These are phyloP conservation scores for human DNA, from an alignment of 2,113 vertebrate species.

Conservation along the genomic window GRCh38 chr7:97988501-97989000, in stretches of 20 bases:
- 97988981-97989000: no score
- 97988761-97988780: background rate
- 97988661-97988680: background rate
- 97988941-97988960: no score
- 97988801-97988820: rapidly evolving
- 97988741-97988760: background rate
- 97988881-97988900: background rate
- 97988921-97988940: background rate
- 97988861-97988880: background rate
- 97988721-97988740: rapidly evolving
- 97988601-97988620: background rate
- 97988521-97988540: conserved; percentile 97
- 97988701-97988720: background rate
- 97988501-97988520: conserved; percentile 94
- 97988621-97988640: background rate
- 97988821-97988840: background rate
- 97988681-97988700: background rate
- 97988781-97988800: background rate
- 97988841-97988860: background rate
- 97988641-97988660: background rate
- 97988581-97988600: background rate
- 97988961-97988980: no score
- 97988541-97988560: conserved; percentile 89
- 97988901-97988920: rapidly evolving
- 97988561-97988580: background rate